These are phyloP conservation scores for Agriopis marginaria DNA, from an alignment of 2,888 invertebrate genomes.

Conservation along the genomic window DNA sequence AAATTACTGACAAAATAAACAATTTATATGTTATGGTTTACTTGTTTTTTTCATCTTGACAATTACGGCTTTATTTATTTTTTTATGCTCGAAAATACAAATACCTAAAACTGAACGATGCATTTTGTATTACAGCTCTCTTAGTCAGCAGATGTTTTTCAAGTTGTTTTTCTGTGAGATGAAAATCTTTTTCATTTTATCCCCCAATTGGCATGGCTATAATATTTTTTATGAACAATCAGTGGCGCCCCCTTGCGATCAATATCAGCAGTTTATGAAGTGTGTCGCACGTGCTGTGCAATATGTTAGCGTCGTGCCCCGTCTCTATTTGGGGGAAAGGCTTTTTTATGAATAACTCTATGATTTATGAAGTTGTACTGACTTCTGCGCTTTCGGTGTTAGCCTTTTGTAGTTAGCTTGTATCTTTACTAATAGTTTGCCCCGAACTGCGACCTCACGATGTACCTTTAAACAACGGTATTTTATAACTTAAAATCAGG, in stretches of 20 bases:
- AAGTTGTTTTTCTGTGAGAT: not conserved
- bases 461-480: no score
- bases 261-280: conserved; percentile 83
- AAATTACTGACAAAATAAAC: no score
- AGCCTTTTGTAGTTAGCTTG: conserved; percentile 4
- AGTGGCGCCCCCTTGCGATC: conserved; percentile 72
- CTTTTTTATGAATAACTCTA: conserved; percentile 85
- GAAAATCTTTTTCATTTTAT: conserved; percentile 45
- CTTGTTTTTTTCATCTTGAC: no score
- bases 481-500: no score
- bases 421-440: no score
- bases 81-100: no score
- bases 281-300: conserved; percentile 83
- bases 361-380: conserved; percentile 76
- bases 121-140: no score
- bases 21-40: no score
- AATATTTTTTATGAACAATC: conserved; percentile 76
- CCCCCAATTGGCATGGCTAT: conserved; percentile 41
- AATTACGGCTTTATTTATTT: no score
- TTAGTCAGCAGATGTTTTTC: not conserved
- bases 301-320: conserved; percentile 71
- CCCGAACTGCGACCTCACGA: no score
- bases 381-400: conserved; percentile 9
- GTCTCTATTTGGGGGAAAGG: conserved; percentile 56
- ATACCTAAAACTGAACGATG: no score